Conservation (phyloP, 2,113 vertebrate species). For the Candoia aspera region DNA sequence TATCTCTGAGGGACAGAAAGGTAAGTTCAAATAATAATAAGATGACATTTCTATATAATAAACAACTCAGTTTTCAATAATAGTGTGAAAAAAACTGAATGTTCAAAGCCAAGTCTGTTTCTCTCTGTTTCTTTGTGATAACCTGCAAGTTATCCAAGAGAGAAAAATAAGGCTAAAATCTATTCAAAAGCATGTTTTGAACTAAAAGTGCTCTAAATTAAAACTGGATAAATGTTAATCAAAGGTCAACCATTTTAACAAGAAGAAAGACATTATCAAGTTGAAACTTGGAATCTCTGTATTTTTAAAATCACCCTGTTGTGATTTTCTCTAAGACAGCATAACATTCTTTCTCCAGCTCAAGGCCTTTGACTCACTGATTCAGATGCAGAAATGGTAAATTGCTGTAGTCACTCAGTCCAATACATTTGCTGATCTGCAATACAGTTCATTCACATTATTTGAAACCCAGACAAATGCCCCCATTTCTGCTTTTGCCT, state of each 20-base stretch:
- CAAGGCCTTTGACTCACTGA: constrained; percentile 63
- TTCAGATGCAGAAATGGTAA: constrained; percentile 59
- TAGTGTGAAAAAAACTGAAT: background rate
- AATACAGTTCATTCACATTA: constrained; percentile 64
- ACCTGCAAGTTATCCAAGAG: background rate
- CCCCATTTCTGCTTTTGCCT: background rate
- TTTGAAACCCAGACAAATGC: constrained; percentile 55
- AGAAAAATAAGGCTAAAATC: background rate
- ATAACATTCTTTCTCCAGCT: constrained; percentile 56
- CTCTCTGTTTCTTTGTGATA: background rate
- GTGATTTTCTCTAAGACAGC: constrained; percentile 59
- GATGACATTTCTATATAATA: background rate
- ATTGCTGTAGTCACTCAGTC: constrained; percentile 58
- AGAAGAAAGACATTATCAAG: constrained; percentile 24
- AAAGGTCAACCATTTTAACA: constrained; percentile 16
- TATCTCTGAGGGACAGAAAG: background rate
- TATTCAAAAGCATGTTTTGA: constrained; percentile 3
- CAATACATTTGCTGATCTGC: constrained; percentile 61
- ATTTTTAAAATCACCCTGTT: constrained; percentile 44
- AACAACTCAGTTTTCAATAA: background rate
- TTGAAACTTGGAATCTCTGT: constrained; percentile 40
- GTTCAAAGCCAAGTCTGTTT: background rate
- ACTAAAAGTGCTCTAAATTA: background rate
- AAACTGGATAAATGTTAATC: constrained; percentile 14
- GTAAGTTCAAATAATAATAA: constrained; percentile 7